Percentiles rank a stretch among this genome's conserved stretches.
phyloP scores from a whole-genome alignment of 2,113 vertebrate species.

The Helogale parvula region DNA sequence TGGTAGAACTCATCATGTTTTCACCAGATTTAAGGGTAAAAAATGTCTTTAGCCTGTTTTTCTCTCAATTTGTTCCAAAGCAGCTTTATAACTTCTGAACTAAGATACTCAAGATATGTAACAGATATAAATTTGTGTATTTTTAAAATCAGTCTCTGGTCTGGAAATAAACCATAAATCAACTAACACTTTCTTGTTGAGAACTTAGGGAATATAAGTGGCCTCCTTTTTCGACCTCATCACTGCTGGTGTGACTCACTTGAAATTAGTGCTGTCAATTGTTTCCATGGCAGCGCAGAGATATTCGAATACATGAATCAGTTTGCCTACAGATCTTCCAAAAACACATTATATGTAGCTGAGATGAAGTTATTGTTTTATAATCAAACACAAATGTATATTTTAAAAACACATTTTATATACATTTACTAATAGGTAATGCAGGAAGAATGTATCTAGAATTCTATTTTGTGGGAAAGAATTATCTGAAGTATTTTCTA shows the following conservation, averaged over 20 bases:
- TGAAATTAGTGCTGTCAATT: neutral
- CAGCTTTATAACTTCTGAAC: conserved; percentile 31
- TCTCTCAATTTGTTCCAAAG: neutral
- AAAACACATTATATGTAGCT: neutral
- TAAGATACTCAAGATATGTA: neutral
- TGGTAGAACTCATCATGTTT: neutral
- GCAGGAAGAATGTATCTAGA: neutral
- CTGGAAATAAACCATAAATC: neutral
- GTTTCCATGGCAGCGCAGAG: neutral
- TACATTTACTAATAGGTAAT: neutral
- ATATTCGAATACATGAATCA: neutral
- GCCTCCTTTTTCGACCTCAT: neutral
- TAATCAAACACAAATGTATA: neutral
- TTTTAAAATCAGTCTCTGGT: conserved; percentile 41
- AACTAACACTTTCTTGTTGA: neutral
- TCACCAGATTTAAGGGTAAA: conserved; percentile 32
- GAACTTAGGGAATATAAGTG: neutral
- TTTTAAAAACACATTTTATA: neutral
- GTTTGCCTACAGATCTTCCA: neutral
- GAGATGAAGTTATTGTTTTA: conserved; percentile 30
- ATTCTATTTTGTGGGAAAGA: conserved; percentile 27
- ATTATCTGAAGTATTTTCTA: conserved; percentile 55
- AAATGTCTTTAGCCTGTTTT: conserved; percentile 17
- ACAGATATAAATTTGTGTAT: conserved; percentile 29
- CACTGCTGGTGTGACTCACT: neutral